A percentile compares a stretch with the other conserved stretches of the same genome.
Evolutionary conservation across 2,797 vertebrate genomes (phyloP).

Genomic region (Sciaenops ocellatus): DNA sequence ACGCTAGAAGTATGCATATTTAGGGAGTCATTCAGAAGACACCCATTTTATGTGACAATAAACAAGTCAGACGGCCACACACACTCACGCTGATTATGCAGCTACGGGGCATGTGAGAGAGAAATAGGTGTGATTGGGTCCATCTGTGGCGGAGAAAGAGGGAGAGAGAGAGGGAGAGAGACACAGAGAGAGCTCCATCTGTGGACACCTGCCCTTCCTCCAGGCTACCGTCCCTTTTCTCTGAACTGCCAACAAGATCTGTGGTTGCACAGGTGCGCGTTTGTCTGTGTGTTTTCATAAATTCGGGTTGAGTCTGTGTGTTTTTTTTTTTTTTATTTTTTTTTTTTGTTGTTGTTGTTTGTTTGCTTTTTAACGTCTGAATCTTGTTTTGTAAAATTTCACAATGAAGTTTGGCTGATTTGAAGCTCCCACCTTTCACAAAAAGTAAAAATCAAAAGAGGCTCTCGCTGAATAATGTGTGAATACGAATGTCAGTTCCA

Average conservation of each 20-base stretch:
- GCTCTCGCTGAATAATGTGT: not conserved
- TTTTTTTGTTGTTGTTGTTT: too few species aligned
- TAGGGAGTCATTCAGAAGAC: conserved; percentile 53
- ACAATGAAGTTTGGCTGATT: not conserved
- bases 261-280: conserved; percentile 70
- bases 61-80: conserved; percentile 55
- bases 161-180: conserved; percentile 34
- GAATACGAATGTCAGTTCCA: not conserved
- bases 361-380: not conserved
- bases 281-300: conserved; percentile 48
- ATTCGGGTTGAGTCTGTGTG: conserved; percentile 22
- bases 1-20: conserved; percentile 28
- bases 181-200: conserved; percentile 74
- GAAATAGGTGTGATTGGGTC: conserved; percentile 81
- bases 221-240: conserved; percentile 66
- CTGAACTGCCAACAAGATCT: conserved; percentile 75
- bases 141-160: conserved; percentile 75
- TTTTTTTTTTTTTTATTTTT: not conserved
- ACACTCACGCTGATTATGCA: conserved; percentile 50
- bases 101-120: conserved; percentile 76
- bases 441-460: not conserved
- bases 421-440: not conserved
- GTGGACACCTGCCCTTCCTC: conserved; percentile 83
- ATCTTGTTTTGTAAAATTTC: conserved; percentile 36
- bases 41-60: conserved; percentile 55